Conservation (phyloP, 1,140 invertebrate genomes). For the Teleopsis dalmanni region DNA sequence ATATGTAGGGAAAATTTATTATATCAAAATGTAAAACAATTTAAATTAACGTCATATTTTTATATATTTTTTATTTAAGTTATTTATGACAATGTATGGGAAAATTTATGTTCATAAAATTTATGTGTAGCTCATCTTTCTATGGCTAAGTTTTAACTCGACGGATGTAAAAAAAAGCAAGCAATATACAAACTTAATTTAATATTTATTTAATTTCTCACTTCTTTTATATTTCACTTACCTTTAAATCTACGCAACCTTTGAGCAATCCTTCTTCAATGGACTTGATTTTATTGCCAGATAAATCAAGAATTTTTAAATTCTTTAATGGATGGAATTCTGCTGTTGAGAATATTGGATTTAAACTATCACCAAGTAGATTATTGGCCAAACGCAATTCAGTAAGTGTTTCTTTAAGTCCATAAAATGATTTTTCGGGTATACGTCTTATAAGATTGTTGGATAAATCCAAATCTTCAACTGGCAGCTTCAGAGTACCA, state of each 20-base stretch:
- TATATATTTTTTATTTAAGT: too few species aligned
- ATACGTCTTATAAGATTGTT: slow-evolving; percentile 72
- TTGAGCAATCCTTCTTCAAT: slow-evolving; percentile 80
- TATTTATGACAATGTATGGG: too few species aligned
- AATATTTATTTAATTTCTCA: background rate
- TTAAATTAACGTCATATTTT: too few species aligned
- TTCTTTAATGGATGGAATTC: slow-evolving; percentile 70
- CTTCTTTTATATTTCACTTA: slow-evolving; percentile 31
- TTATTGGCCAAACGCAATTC: slow-evolving; percentile 71
- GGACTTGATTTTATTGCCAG: slow-evolving; percentile 67
- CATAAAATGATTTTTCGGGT: slow-evolving; percentile 65
- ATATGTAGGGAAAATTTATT: too few species aligned
- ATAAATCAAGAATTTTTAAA: slow-evolving; percentile 67
- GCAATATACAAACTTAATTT: background rate
- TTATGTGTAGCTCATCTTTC: background rate
- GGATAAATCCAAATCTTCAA: slow-evolving; percentile 71
- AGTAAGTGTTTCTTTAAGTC: slow-evolving; percentile 55
- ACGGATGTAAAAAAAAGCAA: background rate
- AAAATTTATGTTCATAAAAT: background rate
- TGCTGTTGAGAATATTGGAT: slow-evolving; percentile 79
- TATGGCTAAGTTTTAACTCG: too few species aligned
- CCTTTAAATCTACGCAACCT: slow-evolving; percentile 66
- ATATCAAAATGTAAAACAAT: too few species aligned
- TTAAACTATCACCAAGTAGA: slow-evolving; percentile 76
- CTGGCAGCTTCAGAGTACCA: slow-evolving; percentile 54